Base-by-base conservation (phyloP, 2,113 vertebrate species). In the Astatotilapia flaviijosephi region DNA sequence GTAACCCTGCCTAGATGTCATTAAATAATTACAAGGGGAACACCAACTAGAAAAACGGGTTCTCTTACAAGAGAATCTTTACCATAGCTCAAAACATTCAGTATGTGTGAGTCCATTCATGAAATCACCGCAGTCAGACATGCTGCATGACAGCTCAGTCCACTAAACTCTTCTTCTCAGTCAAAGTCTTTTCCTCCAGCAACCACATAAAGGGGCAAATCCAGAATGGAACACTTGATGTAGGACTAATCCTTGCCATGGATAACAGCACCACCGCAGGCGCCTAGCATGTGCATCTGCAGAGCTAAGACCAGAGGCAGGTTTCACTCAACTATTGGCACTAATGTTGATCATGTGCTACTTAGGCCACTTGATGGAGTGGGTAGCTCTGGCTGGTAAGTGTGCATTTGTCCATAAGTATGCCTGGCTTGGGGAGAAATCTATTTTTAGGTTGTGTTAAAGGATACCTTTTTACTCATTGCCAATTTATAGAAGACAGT, bases 161-260 rank as follows among this genome's bases (percentile, higher is more conserved):
- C 93, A 84, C 89, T 87, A 87, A 88, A 85, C 82, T 90, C 83
- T 89, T 92, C 92, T 83, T 84, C 75, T 47, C 62, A 70, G 82
- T 88, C 85, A 84, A 88, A 92, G 80, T 79, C 79, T 94, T 88
- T 93, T 92, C 90, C 87, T 93, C 80, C 33, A 87, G 91, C 75
- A 58, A 85, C 95, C 91, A 93, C 92, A 93, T 88, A 58, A 90
- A 93, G 83, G 80, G n/a, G 31, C 14, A 13, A 58, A 87, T 83
- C 35, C 26, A 33, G 82, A 87, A 86, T 80, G 90, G 91, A 95
- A 93, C 87, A 89, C 85, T 93, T 92, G 92, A 94, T 92, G 91
- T 88, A 55, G 90, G 90, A 49, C 62, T 89, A 88, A 93, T 87
- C 86, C 70, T 82, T 84, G 92, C 89, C 91, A 90, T 92, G 86